Percentiles rank a stretch among this genome's conserved stretches.
Conservation (phyloP, 2,888 invertebrate species). For the Nephrotoma flavescens region DNA sequence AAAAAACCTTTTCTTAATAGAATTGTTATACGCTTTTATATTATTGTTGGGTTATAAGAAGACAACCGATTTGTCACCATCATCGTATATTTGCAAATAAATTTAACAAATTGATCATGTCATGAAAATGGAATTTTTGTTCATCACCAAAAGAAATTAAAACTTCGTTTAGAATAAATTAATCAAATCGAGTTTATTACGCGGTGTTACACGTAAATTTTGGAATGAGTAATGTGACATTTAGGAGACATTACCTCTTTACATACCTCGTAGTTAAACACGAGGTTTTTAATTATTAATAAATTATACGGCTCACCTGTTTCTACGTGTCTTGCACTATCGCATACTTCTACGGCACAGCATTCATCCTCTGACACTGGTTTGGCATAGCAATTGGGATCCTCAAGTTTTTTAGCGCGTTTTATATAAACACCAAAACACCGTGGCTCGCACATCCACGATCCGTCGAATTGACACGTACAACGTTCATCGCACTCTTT, state of each 20-base stretch:
- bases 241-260: not conserved
- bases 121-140: not conserved
- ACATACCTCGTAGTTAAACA: not conserved
- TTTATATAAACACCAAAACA: slow-evolving; percentile 56
- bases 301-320: slow-evolving; percentile 22
- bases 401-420: slow-evolving; percentile 47
- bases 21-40: not conserved
- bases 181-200: not conserved
- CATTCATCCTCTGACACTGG: slow-evolving; percentile 54
- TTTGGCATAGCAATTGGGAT: slow-evolving; percentile 58
- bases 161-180: not conserved
- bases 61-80: not conserved
- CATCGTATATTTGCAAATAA: not conserved
- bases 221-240: not conserved
- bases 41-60: not conserved
- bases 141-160: not conserved
- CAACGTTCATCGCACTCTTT: slow-evolving; percentile 66
- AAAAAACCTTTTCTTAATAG: not conserved
- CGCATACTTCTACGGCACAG: slow-evolving; percentile 54
- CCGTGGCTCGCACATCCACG: slow-evolving; percentile 55
- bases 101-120: not conserved
- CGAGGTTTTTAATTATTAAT: not conserved
- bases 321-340: slow-evolving; percentile 35
- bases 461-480: slow-evolving; percentile 50
- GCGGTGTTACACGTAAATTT: not conserved